Conservation (phyloP, 2,888 invertebrate species). For the Pachliopta kotzebuea region DNA sequence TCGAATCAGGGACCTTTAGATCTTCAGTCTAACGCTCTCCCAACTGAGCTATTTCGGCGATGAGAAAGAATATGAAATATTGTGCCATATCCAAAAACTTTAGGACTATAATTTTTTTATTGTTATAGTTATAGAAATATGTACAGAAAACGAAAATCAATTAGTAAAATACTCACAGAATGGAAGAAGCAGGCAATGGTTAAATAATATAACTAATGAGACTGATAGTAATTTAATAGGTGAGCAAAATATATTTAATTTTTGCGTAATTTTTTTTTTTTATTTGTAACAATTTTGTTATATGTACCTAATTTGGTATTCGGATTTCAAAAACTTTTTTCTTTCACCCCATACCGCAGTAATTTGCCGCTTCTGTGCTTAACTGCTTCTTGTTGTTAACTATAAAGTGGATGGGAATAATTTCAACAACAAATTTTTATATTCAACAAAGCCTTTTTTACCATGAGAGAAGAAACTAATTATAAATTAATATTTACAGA, state of each 20-base stretch:
- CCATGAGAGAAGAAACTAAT: background rate
- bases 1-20: constrained; percentile 27
- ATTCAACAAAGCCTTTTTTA: too few species aligned
- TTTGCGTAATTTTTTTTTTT: too few species aligned
- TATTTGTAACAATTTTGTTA: background rate
- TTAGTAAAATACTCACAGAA: constrained; percentile 58
- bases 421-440: too few species aligned
- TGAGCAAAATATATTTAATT: constrained; percentile 38
- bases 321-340: too few species aligned
- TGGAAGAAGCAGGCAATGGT: constrained; percentile 58
- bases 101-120: constrained; percentile 20
- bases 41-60: constrained; percentile 29
- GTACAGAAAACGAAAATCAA: constrained; percentile 50
- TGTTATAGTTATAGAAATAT: constrained; percentile 70
- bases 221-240: constrained; percentile 62
- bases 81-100: background rate
- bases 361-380: too few species aligned
- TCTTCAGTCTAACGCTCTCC: constrained; percentile 29
- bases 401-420: too few species aligned
- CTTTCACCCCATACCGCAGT: too few species aligned
- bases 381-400: too few species aligned
- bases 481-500: constrained; percentile 42
- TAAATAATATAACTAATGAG: constrained; percentile 51
- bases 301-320: too few species aligned
- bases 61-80: background rate